phyloP scores from a whole-genome alignment of 2,113 vertebrate genomes.

The Hydropotes inermis region DNA sequence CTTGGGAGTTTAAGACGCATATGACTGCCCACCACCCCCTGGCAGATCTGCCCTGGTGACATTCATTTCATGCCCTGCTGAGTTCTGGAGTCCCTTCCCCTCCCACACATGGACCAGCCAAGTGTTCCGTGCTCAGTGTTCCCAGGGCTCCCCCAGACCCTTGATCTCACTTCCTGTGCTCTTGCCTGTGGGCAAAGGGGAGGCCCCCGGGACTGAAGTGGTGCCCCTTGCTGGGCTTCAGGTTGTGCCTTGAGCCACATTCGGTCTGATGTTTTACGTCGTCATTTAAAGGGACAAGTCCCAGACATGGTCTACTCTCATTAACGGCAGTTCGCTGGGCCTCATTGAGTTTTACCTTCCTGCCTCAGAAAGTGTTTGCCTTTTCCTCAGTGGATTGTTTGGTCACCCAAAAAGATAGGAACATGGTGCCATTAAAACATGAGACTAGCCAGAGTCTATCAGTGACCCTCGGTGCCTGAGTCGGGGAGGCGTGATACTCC shows the following conservation, averaged over 20 bases:
- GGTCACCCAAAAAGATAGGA: neutral
- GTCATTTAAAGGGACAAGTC: neutral
- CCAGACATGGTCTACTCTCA: neutral
- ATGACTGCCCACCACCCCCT: fast-evolving
- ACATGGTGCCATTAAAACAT: neutral
- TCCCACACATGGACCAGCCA: neutral
- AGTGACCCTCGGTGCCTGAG: fast-evolving
- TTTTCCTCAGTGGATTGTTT: neutral
- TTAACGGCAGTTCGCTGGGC: fast-evolving
- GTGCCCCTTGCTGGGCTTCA: neutral
- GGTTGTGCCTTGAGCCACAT: neutral
- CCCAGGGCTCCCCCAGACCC: neutral
- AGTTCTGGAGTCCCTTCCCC: neutral
- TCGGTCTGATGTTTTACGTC: neutral
- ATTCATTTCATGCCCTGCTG: neutral
- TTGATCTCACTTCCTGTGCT: neutral
- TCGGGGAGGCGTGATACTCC: neutral
- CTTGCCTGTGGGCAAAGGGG: neutral
- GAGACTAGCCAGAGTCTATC: neutral
- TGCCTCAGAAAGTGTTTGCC: neutral
- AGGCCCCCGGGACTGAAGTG: neutral
- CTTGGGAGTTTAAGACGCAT: neutral
- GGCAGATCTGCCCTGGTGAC: neutral
- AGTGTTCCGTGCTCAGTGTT: neutral
- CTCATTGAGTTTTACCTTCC: neutral